Evolutionary conservation across 2,113 vertebrate species (phyloP).

Genomic region (Cynocephalus volans): DNA sequence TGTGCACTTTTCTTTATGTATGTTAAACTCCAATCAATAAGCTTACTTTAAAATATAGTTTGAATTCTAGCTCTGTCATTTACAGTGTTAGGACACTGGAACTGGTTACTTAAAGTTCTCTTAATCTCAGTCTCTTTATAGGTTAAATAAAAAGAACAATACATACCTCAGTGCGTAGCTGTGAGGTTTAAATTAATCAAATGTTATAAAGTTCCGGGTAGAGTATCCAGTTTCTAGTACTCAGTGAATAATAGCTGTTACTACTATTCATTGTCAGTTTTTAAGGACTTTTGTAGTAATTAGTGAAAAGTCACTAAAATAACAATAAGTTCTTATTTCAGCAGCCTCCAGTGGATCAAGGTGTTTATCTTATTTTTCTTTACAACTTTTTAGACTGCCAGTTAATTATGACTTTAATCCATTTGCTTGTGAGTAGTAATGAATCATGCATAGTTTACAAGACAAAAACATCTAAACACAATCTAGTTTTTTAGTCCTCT

Average conservation of each 20-base stretch:
- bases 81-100: neutral
- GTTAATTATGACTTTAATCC: neutral
- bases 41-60: neutral
- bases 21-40: neutral
- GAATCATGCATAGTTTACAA: neutral
- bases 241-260: neutral
- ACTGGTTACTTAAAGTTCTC: neutral
- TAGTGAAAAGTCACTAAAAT: neutral
- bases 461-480: slow-evolving; percentile 22
- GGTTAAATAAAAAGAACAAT: neutral
- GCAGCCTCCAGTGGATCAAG: neutral
- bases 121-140: neutral
- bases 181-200: slow-evolving; percentile 21
- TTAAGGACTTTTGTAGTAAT: neutral
- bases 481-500: neutral
- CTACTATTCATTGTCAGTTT: neutral
- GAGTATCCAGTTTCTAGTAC: neutral
- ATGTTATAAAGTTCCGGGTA: neutral
- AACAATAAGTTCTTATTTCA: neutral
- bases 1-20: neutral
- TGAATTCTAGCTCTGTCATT: neutral
- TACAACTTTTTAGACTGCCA: neutral
- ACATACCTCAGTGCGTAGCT: neutral
- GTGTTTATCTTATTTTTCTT: neutral
- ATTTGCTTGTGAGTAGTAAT: neutral